Evolutionary conservation across 2,888 invertebrate species (phyloP), one percentile per base, ranked within the genome.

Genomic region (Tinea trinotella): DNA sequence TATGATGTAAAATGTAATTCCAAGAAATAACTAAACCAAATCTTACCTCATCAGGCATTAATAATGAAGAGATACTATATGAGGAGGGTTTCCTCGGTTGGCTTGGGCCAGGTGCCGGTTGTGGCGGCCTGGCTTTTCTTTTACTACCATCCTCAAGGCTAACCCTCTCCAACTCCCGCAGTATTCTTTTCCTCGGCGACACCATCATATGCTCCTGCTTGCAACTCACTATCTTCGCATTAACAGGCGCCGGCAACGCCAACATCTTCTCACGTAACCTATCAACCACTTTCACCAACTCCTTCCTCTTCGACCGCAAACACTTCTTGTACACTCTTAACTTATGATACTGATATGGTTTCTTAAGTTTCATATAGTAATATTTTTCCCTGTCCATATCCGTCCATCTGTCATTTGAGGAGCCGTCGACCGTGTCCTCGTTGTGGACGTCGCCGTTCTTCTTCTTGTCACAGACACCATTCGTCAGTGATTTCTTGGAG

Each of bases 31-130:
- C n/a, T n/a, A n/a, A n/a, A n/a, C n/a, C n/a, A n/a, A 24, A 7
- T 24, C 24, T 13, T 40, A 40, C 40, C 62, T 82, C 86, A 61
- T 85, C 86, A 34, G 88, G 73, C 90, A 91, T 90, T 64, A 95
- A 85, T 70, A 95, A 87, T 59, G 94, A 94, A 68, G 93, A 93
- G 74, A 95, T 95, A 84, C 94, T 94, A 81, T 94, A 94, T 73
- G 12, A 71, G 65, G 15, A 69, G 57, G 56, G 40, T n/a, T 22
- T 24, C 53, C 50, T 44, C 53, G 56, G 68, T 68, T 57, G 64
- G 60, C 55, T 44, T 35, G 20, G 56, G 30, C 56, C 52, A 55
- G 57, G 64, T 67, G 50, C 59, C 60, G 57, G 64, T 34, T 53
- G 60, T 60, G 49, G 58, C 59, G 60, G 59, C 59, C 60, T 55